Conservation (phyloP, 1,140 invertebrate species). For the Steinernema feltiae region DNA sequence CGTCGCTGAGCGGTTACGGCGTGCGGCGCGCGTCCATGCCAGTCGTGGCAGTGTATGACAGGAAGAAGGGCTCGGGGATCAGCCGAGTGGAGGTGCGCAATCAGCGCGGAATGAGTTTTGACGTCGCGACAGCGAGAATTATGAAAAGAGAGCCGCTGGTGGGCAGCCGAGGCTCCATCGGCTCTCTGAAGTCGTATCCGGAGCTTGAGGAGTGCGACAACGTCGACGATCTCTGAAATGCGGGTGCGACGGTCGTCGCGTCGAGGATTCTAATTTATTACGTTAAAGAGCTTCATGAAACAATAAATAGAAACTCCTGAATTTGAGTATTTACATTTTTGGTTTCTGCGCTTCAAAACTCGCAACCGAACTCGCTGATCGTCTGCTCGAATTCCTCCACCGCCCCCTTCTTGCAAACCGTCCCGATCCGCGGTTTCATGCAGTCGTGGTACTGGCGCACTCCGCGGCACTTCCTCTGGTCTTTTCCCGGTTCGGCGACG, state of each 20-base stretch:
- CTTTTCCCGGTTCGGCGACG: neutral
- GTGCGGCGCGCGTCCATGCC: neutral
- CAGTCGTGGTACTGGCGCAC: constrained; percentile 4
- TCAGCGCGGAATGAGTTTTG: neutral
- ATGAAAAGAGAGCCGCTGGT: neutral
- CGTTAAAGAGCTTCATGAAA: neutral
- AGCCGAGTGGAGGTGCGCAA: neutral
- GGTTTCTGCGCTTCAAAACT: neutral
- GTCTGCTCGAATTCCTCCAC: constrained; percentile 5
- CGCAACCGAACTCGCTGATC: constrained; percentile 5
- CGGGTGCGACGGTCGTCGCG: neutral
- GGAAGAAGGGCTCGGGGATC: neutral
- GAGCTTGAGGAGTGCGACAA: neutral
- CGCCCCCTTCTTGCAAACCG: neutral
- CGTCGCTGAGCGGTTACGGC: neutral
- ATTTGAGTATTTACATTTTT: neutral
- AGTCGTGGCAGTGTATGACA: neutral
- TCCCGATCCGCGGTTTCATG: neutral
- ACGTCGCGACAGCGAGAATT: neutral
- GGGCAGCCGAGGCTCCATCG: neutral
- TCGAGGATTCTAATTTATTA: neutral
- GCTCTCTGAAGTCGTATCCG: neutral
- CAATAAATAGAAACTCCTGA: neutral
- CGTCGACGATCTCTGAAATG: neutral
- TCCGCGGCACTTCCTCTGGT: constrained; percentile 7